Evolutionary conservation across 1,140 invertebrate genomes (phyloP).

Genomic region (Notospermus geniculatus): DNA sequence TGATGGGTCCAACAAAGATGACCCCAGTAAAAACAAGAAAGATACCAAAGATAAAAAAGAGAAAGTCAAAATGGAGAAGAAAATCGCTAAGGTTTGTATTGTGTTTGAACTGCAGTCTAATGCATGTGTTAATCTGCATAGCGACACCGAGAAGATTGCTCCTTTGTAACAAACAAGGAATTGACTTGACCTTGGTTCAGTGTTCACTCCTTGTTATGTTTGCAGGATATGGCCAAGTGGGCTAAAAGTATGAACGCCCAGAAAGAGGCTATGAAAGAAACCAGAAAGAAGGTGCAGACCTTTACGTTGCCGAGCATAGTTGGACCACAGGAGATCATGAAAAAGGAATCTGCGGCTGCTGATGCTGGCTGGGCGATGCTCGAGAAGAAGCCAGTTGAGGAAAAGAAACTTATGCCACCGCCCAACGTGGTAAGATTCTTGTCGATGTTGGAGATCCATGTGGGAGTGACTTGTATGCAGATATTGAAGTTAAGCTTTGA

Average conservation of each 20-base stretch:
- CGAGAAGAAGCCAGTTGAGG: conserved; percentile 61
- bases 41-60: conserved; percentile 67
- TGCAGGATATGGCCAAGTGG: conserved; percentile 87
- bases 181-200: too few relatives aligned
- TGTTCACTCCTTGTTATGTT: conserved; percentile 10
- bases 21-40: conserved; percentile 47
- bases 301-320: background rate
- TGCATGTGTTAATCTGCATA: too few relatives aligned
- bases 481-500: too few relatives aligned
- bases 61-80: conserved; percentile 95
- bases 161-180: too few relatives aligned
- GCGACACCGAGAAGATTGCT: too few relatives aligned
- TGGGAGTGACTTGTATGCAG: too few relatives aligned
- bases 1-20: conserved; percentile 23
- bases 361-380: conserved; percentile 89
- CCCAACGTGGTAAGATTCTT: background rate
- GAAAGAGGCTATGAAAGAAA: conserved; percentile 79
- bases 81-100: conserved; percentile 81
- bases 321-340: background rate
- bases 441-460: too few relatives aligned
- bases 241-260: conserved; percentile 96
- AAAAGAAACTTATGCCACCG: background rate
- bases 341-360: conserved; percentile 66
- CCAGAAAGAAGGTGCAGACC: conserved; percentile 49
- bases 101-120: too few relatives aligned